Percentiles rank a stretch among this genome's conserved stretches.
Evolutionary conservation across 1,140 invertebrate species (phyloP).

Genomic region (Drosophila elegans): DNA sequence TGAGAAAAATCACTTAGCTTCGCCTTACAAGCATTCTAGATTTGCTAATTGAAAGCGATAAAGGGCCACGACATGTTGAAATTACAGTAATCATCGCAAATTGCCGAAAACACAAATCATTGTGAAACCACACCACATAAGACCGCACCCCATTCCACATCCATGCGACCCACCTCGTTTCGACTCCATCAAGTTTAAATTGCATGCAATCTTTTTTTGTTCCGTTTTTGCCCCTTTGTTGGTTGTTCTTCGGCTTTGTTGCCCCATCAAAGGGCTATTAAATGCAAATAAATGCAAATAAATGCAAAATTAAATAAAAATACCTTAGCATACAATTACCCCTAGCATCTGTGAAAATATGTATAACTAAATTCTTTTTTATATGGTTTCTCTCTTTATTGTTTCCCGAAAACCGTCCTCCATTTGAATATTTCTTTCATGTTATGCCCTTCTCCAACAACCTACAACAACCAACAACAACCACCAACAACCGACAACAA

Average conservation of each 20-base stretch:
- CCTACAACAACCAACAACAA: conserved; percentile 29
- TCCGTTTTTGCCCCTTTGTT: conserved; percentile 41
- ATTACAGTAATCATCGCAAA: conserved; percentile 50
- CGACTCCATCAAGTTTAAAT: conserved; percentile 24
- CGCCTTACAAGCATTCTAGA: background rate
- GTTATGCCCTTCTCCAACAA: conserved; percentile 47
- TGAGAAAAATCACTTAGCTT: conserved; percentile 16
- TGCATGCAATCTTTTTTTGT: conserved; percentile 62
- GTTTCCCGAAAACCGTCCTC: conserved; percentile 31
- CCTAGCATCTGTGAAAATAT: conserved; percentile 35
- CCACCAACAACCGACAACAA: conserved; percentile 33
- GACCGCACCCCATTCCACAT: conserved; percentile 23
- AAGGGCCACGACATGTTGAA: conserved; percentile 1
- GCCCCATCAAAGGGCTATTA: conserved; percentile 41
- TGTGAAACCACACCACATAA: conserved; percentile 10
- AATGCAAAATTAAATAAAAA: conserved; percentile 81
- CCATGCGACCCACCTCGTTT: conserved; percentile 9
- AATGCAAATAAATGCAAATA: conserved; percentile 82
- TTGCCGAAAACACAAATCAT: conserved; percentile 32
- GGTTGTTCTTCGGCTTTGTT: conserved; percentile 31
- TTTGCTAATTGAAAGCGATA: conserved; percentile 21
- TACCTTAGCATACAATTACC: conserved; percentile 65
- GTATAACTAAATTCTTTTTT: conserved; percentile 61
- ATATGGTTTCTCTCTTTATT: conserved; percentile 49
- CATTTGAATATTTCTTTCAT: conserved; percentile 72